Conservation (phyloP, 2,797 vertebrate species). For the Labroides dimidiatus region DNA sequence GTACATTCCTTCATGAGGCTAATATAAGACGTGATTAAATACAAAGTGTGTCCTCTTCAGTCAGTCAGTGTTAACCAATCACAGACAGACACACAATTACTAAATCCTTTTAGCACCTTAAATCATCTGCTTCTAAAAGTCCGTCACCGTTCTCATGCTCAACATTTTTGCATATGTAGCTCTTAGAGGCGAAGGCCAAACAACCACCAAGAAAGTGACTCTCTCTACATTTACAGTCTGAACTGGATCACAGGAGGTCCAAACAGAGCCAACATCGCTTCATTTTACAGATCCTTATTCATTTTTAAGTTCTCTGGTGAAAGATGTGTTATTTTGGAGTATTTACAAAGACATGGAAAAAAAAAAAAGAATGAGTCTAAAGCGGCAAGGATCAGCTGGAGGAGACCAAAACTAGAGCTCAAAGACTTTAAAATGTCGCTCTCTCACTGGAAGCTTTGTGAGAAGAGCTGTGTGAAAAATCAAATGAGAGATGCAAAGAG, state of each 20-base stretch:
- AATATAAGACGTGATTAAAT: conserved; percentile 22
- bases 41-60: conserved; percentile 18
- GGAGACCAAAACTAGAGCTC: background rate
- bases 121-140: conserved; percentile 17
- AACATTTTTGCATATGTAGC: background rate
- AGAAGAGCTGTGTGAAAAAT: no score
- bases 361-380: background rate
- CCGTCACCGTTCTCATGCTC: conserved; percentile 13
- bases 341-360: background rate
- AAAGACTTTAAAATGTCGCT: background rate
- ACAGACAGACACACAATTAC: conserved; percentile 21
- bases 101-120: conserved; percentile 50
- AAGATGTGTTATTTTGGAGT: background rate
- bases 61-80: conserved; percentile 44
- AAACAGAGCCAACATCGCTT: conserved; percentile 4
- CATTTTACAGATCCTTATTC: background rate
- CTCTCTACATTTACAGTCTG: background rate
- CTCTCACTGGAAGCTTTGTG: no score
- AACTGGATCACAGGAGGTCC: conserved; percentile 6
- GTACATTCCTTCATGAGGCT: conserved; percentile 17
- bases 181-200: conserved; percentile 32
- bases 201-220: conserved; percentile 2
- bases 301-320: background rate
- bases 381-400: background rate
- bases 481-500: no score